These are phyloP conservation scores for Ceryle rudis DNA, from an alignment of 2,797 vertebrate genomes.

Conservation along the genomic window DNA sequence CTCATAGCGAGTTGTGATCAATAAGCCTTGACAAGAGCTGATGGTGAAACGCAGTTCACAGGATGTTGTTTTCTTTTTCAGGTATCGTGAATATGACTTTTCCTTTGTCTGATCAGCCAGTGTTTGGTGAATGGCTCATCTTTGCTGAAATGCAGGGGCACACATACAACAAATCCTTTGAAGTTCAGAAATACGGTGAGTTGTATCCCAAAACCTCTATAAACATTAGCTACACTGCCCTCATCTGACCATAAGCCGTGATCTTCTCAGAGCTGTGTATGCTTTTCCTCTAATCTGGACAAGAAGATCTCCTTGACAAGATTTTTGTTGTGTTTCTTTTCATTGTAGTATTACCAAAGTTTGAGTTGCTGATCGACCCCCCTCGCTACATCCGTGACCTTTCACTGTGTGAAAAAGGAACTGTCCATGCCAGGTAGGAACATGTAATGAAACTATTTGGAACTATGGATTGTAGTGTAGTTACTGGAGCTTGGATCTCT, in stretches of 20 bases:
- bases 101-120: constrained; percentile 92
- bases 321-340: background rate
- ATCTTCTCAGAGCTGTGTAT: background rate
- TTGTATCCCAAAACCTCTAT: background rate
- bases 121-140: constrained; percentile 92
- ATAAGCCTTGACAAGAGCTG: background rate
- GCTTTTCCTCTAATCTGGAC: background rate
- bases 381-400: constrained; percentile 89
- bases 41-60: background rate
- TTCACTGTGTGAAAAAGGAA: constrained; percentile 85
- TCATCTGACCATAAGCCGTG: background rate
- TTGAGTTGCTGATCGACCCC: constrained; percentile 88
- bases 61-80: constrained; percentile 42
- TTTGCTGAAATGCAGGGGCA: constrained; percentile 92
- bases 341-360: constrained; percentile 87
- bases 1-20: background rate
- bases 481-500: background rate
- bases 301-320: background rate
- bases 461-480: too few species aligned
- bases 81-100: constrained; percentile 92
- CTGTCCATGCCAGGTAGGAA: constrained; percentile 87
- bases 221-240: background rate
- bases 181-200: constrained; percentile 95
- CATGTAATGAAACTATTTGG: too few species aligned
- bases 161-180: constrained; percentile 92